Evolutionary conservation across 1,140 invertebrate species (phyloP), one percentile per base, ranked within the genome.

Genomic region (Zaprionus capensis): DNA sequence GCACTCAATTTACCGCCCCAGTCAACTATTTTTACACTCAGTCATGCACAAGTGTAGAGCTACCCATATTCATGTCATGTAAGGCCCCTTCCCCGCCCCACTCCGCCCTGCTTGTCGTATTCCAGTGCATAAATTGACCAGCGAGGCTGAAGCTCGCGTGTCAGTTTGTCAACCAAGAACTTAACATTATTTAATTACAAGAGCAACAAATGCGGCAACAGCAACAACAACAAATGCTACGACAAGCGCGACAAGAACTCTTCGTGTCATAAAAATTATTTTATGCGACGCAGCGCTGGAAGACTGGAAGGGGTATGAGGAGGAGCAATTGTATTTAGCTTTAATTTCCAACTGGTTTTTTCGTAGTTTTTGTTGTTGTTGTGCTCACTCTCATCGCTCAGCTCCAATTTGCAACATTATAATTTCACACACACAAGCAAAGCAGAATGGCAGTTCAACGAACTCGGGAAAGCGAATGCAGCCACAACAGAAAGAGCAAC

Each of bases 141-240:
- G 57, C 66, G 51, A 4, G 2, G 46, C 46, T 51, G 4, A 46
- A 73, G 75, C 62, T 87, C 71, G 82, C 83, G 82, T 86, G 82
- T 86, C 83, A 74, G 57, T 87, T 87, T 87, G 81, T 83, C 76
- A 73, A 78, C 71, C 69, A 57, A 34, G 31, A 34, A 72, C 82
- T 85, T 86, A 86, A 88, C 78, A 84, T 87, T 83, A 87, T 87
- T 87, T 87, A 87, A 87, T 87, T 87, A 87, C 68, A 64, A 62
- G 34, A 76, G 38, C 70, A 73, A 77, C 75, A 76, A 76, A 65
- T 59, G 56, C 68, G 68, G 55, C 69, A 34, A 71, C 73, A 68
- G 68, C 76, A 78, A 64, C 76, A 82, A 87, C 70, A 71, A 81
- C 67, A 71, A 65, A n/a, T 12, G 67, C 80, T 63, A 77, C 79